Percentiles rank a stretch among this genome's conserved stretches.
Evolutionary conservation across 2,888 invertebrate species (phyloP).

Genomic region (Lasioglossum morio): DNA sequence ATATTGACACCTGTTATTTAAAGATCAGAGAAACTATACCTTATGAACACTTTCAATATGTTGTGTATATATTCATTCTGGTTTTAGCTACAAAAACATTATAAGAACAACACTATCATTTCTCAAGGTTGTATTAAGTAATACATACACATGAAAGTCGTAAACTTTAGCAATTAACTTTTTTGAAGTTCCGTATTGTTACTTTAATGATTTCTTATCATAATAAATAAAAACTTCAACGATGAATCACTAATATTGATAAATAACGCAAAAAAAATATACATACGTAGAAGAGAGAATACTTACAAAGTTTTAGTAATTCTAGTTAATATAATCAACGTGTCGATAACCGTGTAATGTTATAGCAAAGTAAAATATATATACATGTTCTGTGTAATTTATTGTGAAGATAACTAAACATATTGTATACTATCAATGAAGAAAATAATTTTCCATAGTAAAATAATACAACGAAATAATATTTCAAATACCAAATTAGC

Average conservation of each 20-base stretch:
- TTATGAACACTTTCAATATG: slow-evolving; percentile 20
- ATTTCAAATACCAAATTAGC: neutral
- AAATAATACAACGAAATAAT: neutral
- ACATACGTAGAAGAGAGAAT: neutral
- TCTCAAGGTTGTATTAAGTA: slow-evolving; percentile 36
- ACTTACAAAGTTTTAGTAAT: slow-evolving; percentile 21
- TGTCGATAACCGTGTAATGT: slow-evolving; percentile 6
- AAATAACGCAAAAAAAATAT: neutral
- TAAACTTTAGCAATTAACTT: neutral
- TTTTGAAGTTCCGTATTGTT: slow-evolving; percentile 8
- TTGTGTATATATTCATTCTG: neutral
- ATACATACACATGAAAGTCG: neutral
- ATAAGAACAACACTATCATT: slow-evolving; percentile 19
- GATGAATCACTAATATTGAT: neutral
- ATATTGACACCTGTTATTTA: neutral
- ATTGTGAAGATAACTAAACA: neutral
- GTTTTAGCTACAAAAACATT: slow-evolving; percentile 23
- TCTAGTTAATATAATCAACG: neutral
- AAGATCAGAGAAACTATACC: neutral
- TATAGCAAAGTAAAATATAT: neutral
- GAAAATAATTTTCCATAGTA: neutral
- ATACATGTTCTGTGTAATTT: neutral
- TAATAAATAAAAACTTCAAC: neutral
- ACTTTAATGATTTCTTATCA: neutral
- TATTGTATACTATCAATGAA: neutral